Conservation (phyloP, 1,140 invertebrate species). For the Brachionus rubens region DNA sequence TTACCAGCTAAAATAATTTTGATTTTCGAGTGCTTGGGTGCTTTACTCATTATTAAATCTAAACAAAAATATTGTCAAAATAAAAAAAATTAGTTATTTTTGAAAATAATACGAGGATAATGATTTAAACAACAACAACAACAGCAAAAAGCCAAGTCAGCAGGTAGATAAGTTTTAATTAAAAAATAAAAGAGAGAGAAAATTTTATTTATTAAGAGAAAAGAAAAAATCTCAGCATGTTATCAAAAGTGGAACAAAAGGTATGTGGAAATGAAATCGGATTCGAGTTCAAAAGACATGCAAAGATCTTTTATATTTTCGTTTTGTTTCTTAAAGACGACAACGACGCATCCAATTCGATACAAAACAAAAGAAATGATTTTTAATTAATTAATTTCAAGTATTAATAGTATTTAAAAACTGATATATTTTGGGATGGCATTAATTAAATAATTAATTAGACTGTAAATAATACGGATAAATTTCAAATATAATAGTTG, state of each 20-base stretch:
- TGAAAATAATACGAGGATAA: too few relatives aligned
- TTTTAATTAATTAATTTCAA: slow-evolving; percentile 34
- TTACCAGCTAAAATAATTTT: slow-evolving; percentile 44
- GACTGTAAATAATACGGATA: slow-evolving; percentile 41
- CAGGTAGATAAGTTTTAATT: slow-evolving; percentile 24
- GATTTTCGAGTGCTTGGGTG: slow-evolving; percentile 15
- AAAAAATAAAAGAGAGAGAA: too few relatives aligned
- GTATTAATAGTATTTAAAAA: slow-evolving; percentile 32
- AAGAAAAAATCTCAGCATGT: slow-evolving; percentile 16
- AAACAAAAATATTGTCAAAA: background rate
- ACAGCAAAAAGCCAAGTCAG: too few relatives aligned
- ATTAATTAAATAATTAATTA: slow-evolving; percentile 44
- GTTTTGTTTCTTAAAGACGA: slow-evolving; percentile 6
- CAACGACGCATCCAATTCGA: too few relatives aligned
- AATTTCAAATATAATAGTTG: slow-evolving; percentile 6
- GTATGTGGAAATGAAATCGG: background rate
- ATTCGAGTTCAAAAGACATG: background rate
- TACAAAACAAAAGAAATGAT: slow-evolving; percentile 1
- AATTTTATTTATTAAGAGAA: background rate
- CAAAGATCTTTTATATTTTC: slow-evolving; percentile 1
- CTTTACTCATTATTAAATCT: slow-evolving; percentile 27
- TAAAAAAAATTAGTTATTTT: too few relatives aligned
- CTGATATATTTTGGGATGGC: too few relatives aligned
- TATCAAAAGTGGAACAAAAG: slow-evolving; percentile 17
- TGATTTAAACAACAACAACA: too few relatives aligned